phyloP scores from a whole-genome alignment of 53 echinoderm and acorn worm genomes.

The Apostichopus leukothele region DNA sequence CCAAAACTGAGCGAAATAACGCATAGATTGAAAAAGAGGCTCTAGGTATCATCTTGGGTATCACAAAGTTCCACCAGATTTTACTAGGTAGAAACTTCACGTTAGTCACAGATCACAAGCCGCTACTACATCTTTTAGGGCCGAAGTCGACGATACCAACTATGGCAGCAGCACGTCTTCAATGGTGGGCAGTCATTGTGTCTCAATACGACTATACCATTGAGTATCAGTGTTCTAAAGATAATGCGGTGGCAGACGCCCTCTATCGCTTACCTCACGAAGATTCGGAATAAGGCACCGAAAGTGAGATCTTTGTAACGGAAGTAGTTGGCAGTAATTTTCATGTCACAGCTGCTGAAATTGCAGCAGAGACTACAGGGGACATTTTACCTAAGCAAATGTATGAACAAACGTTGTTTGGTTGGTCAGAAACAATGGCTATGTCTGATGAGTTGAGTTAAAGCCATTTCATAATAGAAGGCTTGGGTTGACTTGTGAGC shows the following conservation, averaged over 20 bases:
- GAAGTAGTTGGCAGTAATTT: conserved; percentile 57
- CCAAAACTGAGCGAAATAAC: neutral
- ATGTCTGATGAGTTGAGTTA: conserved; percentile 26
- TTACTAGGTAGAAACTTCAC: conserved; percentile 57
- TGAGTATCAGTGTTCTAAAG: conserved; percentile 44
- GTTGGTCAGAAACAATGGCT: conserved; percentile 20
- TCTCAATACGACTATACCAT: conserved; percentile 49
- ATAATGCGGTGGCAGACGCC: conserved; percentile 61
- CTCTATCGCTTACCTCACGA: conserved; percentile 58
- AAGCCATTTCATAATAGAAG: conserved; percentile 35
- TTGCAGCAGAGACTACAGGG: conserved; percentile 35
- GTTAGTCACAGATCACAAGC: conserved; percentile 62
- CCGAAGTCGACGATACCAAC: conserved; percentile 47
- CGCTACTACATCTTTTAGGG: conserved; percentile 45
- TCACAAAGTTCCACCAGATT: conserved; percentile 36
- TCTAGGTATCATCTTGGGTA: neutral
- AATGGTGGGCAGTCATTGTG: conserved; percentile 8
- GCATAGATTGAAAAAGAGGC: conserved; percentile 9
- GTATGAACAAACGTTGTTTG: conserved; percentile 18
- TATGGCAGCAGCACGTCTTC: conserved; percentile 20
- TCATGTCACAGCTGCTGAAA: conserved; percentile 61
- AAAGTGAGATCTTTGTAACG: conserved; percentile 34
- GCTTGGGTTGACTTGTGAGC: too few species aligned
- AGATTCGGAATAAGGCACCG: neutral
- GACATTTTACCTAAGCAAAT: neutral